Percentiles rank a stretch among this genome's conserved stretches.
phyloP scores from a whole-genome alignment of 2,113 vertebrate species.

The Falcunculus frontatus region DNA sequence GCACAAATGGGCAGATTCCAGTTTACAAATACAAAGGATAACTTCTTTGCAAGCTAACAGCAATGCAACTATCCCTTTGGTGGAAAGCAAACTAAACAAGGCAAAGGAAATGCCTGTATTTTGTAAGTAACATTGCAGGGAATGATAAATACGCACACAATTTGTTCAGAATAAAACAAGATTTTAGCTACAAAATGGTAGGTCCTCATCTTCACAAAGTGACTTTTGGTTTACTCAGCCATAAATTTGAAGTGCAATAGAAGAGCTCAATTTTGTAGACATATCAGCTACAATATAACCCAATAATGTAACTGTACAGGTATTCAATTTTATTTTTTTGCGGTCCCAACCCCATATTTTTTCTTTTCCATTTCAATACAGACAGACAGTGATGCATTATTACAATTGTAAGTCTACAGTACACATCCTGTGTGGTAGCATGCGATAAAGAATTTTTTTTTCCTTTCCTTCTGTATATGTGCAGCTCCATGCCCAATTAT shows the following conservation, averaged over 20 bases:
- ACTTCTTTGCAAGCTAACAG: not conserved
- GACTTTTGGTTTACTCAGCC: not conserved
- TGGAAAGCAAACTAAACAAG: not conserved
- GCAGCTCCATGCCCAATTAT: not conserved
- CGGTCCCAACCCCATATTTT: not conserved
- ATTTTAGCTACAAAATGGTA: not conserved
- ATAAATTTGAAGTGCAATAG: not conserved
- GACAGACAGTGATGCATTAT: slow-evolving; percentile 30
- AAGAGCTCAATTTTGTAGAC: not conserved
- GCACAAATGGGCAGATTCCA: not conserved
- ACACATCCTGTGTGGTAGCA: not conserved
- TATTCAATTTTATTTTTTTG: not conserved
- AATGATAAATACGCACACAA: not conserved
- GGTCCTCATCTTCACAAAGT: not conserved
- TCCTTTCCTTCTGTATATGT: not conserved
- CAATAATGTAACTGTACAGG: not conserved
- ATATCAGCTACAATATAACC: not conserved
- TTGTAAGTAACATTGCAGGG: not conserved
- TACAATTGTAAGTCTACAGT: not conserved
- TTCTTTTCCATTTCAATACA: not conserved
- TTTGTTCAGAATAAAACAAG: not conserved
- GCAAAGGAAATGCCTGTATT: not conserved
- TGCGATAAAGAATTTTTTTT: not conserved
- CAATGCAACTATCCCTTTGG: not conserved
- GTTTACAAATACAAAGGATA: not conserved